Evolutionary conservation across 2,888 invertebrate genomes (phyloP).

Genomic region (Dryobotodes eremita): DNA sequence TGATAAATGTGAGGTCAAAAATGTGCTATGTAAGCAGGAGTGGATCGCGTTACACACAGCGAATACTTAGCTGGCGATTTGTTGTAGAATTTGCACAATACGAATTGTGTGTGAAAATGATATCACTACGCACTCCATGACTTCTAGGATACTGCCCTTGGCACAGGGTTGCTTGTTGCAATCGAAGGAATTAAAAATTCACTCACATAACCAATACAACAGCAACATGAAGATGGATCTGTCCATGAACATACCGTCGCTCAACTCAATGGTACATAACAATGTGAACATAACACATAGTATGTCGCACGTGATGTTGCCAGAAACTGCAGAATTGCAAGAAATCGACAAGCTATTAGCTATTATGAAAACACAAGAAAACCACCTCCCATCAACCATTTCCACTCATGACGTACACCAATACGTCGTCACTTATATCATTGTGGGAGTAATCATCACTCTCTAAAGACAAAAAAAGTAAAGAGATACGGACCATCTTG

Average conservation of each 20-base stretch:
- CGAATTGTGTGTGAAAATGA: neutral
- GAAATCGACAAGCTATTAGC: too few species aligned
- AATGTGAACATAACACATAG: neutral
- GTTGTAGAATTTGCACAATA: conserved; percentile 3
- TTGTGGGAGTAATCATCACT: too few species aligned
- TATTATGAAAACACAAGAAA: too few species aligned
- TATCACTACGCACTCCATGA: neutral
- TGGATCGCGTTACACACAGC: neutral
- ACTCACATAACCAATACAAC: neutral
- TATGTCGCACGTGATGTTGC: too few species aligned
- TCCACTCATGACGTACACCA: too few species aligned
- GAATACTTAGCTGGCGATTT: neutral
- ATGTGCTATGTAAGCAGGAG: neutral
- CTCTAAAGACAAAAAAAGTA: too few species aligned
- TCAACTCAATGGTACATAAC: neutral
- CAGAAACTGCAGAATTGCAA: too few species aligned
- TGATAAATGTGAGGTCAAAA: conserved; percentile 2
- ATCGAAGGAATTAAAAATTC: conserved; percentile 5
- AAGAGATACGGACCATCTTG: too few species aligned
- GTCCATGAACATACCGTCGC: neutral
- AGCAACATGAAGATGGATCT: conserved; percentile 9
- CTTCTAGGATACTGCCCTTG: neutral
- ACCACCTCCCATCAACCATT: too few species aligned
- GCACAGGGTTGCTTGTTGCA: conserved; percentile 3
- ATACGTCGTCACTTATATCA: too few species aligned